These are phyloP conservation scores for Trichopria drosophilae DNA, from an alignment of 2,888 invertebrate genomes.

Conservation along the genomic window DNA sequence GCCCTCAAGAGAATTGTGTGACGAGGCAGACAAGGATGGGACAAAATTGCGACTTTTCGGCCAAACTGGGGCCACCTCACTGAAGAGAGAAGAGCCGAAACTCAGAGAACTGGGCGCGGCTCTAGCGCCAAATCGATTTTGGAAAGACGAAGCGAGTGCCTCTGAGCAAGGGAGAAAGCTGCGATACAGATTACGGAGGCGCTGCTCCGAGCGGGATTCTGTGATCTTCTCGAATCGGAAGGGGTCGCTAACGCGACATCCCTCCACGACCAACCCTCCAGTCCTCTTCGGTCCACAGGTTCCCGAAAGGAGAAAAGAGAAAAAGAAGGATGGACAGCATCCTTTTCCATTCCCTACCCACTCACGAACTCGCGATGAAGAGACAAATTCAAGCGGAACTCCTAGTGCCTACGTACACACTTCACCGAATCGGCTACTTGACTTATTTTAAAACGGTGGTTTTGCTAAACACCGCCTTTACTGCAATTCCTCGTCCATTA, in stretches of 20 bases:
- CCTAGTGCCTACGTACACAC: too few species aligned
- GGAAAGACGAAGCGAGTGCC: conserved; percentile 45
- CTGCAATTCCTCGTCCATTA: too few species aligned
- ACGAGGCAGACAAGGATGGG: conserved; percentile 43
- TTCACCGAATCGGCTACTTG: too few species aligned
- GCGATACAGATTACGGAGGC: conserved; percentile 50
- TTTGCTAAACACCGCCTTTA: too few species aligned
- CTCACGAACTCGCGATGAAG: too few species aligned
- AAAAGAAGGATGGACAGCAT: too few species aligned
- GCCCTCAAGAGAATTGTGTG: conserved; percentile 27
- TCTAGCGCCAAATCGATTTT: conserved; percentile 56
- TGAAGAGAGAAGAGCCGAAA: conserved; percentile 34
- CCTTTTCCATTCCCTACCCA: too few species aligned
- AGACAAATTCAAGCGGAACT: too few species aligned
- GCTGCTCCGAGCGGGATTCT: conserved; percentile 41
- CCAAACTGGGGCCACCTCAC: conserved; percentile 53
- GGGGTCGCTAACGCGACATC: conserved; percentile 38
- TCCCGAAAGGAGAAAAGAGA: too few species aligned
- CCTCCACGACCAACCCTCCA: too few species aligned
- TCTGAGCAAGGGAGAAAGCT: conserved; percentile 34
- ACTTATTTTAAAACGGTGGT: too few species aligned
- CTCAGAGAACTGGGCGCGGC: conserved; percentile 53
- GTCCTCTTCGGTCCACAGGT: too few species aligned
- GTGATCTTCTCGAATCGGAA: conserved; percentile 49
- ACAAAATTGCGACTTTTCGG: conserved; percentile 45